Base-by-base conservation (phyloP, 2,888 invertebrate species). In the Mythimna pallens region DNA sequence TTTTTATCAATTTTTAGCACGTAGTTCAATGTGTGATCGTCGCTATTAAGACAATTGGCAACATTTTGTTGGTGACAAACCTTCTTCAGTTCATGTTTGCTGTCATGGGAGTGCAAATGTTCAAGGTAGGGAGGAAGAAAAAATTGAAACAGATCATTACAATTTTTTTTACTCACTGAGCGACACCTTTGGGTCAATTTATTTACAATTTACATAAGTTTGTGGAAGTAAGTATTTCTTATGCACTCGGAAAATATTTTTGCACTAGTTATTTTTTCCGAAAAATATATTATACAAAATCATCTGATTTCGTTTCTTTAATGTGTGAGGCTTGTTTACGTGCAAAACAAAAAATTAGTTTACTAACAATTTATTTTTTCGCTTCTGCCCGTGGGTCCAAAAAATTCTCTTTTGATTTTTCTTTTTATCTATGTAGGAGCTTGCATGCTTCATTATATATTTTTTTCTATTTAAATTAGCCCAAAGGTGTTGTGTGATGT, bases 1-100 rank as follows among this genome's bases (percentile, higher is more conserved):
- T 84, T 84, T 89, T 91, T 90, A 83, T 91, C 64, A 85, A 89
- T 91, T 92, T 94, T 86, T 98, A 99, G 99, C 99, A 99, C 97
- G 99, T 99, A 97, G 99, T 99, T 95, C 99, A 99, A 97, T 99
- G 99, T 97, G 99, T 99, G 97, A 99, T 99, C 97, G 99, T 99
- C 96, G 99, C 99, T 92, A 98, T 99, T 94, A 99, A 99, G 97
- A 99, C 99, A 96, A 99, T 99, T 97, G 99, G 99, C 97, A 99
- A 99, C 98, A 99, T 99, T 97, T 99, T 99, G 97, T 97, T 99
- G 97, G 99, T 99, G 97, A 99, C 99, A 96, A 99, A 99, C 97
- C 98, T 99, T 94, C 99, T 99, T 91, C 99, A 99, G 97, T 99
- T 99, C 98, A 99, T 99, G 99, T 99, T 99, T 97, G 99, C 99